Base-by-base conservation (phyloP, 2,888 invertebrate genomes). In the Diaphora mendica region DNA sequence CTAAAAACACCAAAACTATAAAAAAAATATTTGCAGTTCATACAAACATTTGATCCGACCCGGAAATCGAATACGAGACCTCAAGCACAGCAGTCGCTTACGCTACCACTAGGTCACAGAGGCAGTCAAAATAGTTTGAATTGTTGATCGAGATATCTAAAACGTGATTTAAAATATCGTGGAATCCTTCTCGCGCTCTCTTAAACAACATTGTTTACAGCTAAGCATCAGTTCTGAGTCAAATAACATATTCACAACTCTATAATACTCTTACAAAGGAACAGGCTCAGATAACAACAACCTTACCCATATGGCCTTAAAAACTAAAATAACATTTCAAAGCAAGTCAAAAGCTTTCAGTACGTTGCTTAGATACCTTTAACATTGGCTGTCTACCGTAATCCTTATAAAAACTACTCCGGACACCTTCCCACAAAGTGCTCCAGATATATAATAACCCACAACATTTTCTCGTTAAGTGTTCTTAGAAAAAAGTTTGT, bases 401-500 rank as follows among this genome's bases (percentile, higher is more conserved):
- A 79, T 76, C 72, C 66, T 64, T 68, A 75, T 33, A 70, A 70
- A 48, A 70, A 48, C 48, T 64, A 64, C 48, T 48, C 5, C 17
- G n/a, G 33, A 70, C 48, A 64, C 64, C 51, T 71, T 35, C 42
- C 68, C 76, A 68, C 73, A 78, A 69, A 82, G 75, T 76, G 72
- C 71, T 68, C 33, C 75, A 59, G 23, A 78, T 73, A 76, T 79
- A 84, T 79, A 79, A 85, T 85, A 86, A 80, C 80, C 73, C 77
- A 78, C 73, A 78, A 83, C 75, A 81, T 82, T 77, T 80, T 78
- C 79, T 77, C 78, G 81, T 79, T 83, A 87, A 88, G 85, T 85
- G 83, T 77, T 85, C 82, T 79, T 84, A 82, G 79, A 68, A 69
- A 76, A 79, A 90, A 90, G 82, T 90, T 90, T 83, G 81, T 85